phyloP scores from a whole-genome alignment of 1,140 invertebrate species.

The Tetraneura akinire region DNA sequence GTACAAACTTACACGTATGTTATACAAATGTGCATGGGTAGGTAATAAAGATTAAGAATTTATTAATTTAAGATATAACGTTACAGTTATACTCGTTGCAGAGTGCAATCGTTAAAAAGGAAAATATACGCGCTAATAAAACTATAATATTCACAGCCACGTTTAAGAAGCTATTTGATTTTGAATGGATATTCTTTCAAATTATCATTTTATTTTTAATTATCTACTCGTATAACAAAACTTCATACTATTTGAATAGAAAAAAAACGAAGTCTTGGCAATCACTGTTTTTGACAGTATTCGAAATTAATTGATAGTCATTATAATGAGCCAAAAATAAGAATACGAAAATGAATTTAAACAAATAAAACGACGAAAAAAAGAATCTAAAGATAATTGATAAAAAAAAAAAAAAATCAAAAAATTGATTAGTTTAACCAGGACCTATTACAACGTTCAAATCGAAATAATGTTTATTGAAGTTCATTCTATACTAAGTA shows the following conservation, averaged over 20 bases:
- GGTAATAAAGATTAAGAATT: too few relatives aligned
- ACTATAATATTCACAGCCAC: background rate
- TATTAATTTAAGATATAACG: too few relatives aligned
- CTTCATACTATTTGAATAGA: background rate
- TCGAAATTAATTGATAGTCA: slow-evolving; percentile 24
- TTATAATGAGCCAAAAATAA: background rate
- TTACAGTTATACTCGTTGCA: too few relatives aligned
- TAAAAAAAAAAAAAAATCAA: too few relatives aligned
- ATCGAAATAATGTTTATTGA: background rate
- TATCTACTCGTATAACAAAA: background rate
- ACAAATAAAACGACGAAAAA: too few relatives aligned
- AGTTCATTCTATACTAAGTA: background rate
- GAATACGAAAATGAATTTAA: too few relatives aligned
- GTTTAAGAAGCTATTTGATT: background rate
- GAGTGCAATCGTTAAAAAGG: too few relatives aligned
- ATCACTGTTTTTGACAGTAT: slow-evolving; percentile 13
- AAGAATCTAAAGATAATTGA: too few relatives aligned
- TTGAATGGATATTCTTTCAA: slow-evolving; percentile 14
- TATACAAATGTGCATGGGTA: too few relatives aligned
- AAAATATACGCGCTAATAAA: background rate
- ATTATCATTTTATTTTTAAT: slow-evolving; percentile 30
- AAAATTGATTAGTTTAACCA: background rate
- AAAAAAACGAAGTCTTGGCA: background rate
- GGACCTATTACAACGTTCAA: background rate
- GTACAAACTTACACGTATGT: too few relatives aligned